Evolutionary conservation across 2,113 vertebrate species (phyloP).

Genomic region (Pantherophis guttatus): DNA sequence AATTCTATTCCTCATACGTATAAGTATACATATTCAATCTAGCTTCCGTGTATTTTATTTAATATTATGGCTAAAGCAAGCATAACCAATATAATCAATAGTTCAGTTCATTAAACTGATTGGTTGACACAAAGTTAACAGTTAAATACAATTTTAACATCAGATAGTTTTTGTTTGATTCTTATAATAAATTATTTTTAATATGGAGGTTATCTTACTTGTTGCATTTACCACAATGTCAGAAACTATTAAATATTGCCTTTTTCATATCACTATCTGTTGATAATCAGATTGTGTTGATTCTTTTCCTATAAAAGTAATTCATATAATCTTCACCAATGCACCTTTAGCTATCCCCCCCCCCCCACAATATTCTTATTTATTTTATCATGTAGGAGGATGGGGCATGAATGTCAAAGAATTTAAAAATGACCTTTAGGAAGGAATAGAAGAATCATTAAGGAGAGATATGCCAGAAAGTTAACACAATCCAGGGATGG

Average conservation of each 20-base stretch:
- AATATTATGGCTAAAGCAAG: not conserved
- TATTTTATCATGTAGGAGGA: not conserved
- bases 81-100: not conserved
- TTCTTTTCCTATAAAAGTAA: not conserved
- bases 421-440: not conserved
- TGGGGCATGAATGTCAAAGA: not conserved
- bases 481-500: not conserved
- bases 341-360: not conserved
- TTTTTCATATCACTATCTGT: not conserved
- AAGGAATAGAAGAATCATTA: not conserved
- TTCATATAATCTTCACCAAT: not conserved
- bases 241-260: not conserved
- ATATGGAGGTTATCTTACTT: not conserved
- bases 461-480: not conserved
- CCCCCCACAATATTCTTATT: not conserved
- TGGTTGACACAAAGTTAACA: not conserved
- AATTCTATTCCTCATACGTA: not conserved
- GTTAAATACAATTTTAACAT: not conserved
- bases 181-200: not conserved
- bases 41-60: not conserved
- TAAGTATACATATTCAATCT: not conserved
- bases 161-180: not conserved
- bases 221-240: not conserved
- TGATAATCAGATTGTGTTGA: not conserved
- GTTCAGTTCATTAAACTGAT: not conserved